Evolutionary conservation across 2,113 vertebrate species (phyloP), one percentile per base, ranked within the genome.

Genomic region (Poicephalus meyeri): DNA sequence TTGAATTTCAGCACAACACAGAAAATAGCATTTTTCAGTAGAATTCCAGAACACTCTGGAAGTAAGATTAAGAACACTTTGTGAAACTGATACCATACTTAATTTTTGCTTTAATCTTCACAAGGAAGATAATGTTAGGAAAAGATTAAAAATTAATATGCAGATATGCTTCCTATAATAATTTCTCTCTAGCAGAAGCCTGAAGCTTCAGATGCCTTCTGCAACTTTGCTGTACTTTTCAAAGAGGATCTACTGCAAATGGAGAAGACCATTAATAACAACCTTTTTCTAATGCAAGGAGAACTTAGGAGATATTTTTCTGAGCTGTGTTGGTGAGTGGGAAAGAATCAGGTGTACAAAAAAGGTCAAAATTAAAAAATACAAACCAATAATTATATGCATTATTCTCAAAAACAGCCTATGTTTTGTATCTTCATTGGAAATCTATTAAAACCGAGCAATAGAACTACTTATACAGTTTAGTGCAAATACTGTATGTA

Each of bases 91-190:
- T 82, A 80, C 18, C 39, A 44, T 41, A 65, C 37, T 91, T 88
- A 82, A 94, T 77, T 89, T 61, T 86, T 82, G 46, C 85, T 94
- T 95, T 88, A 78, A 86, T 93, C 91, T 96, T 85, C 81, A 16
- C 46, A 73, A 88, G 41, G 71, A 88, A 92, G 81, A 89, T 81
- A 89, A 68, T 37, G 64, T 80, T 82, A 94, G 70, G 72, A 91
- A 89, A 91, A 88, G 31, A 83, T 93, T 78, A 90, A 90, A 96
- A 92, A 85, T 80, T 60, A 93, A 88, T 78, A 86, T 7, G 49
- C 77, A 91, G 55, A 90, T 68, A 81, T 5, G 39, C 49, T 80
- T 89, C 56, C 76, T 90, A 44, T 60, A 91, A 77, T 83, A 73
- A 61, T 83, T 88, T 86, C 49, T 61, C 81, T 50, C 72, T 73